Base-by-base conservation (phyloP, 2,113 vertebrate species). In the Solea senegalensis region DNA sequence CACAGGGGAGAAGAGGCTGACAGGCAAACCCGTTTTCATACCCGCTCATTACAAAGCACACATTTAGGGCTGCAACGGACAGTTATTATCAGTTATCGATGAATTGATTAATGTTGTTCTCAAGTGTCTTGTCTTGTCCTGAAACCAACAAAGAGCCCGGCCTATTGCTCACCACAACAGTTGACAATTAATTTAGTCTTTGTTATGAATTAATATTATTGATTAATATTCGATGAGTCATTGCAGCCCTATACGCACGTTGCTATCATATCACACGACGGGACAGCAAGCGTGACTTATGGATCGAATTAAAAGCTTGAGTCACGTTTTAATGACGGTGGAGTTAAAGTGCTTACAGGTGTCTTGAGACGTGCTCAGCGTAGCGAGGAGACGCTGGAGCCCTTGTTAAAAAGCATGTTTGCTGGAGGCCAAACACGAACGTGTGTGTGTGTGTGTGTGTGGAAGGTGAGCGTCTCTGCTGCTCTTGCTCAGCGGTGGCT, bases 1-100 rank as follows among this genome's bases (percentile, higher is more conserved):
- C 58, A 52, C 11, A 9, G 54, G 28, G 64, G 41, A 51, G 64
- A 77, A 51, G 59, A 67, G n/a, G 67, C 44, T 12, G 53, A 5
- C 15, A 26, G 53, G 34, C 34, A 34, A 34, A 34, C 34, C n/a
- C 15, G 21, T 44, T 3, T 28, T 63, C 11, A 48, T 21, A 50
- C 59, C 34, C 10, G 7, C 56, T 58, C n/a, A 2, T 63, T 49
- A 16, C 13, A 48, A 34, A 34, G 28, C 28, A 34, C 28, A 34
- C 28, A 34, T 34, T 34, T 34, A 34, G 28, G 28, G 28, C 28
- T 34, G 28, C 28, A 34, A 34, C 34, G 34, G 5, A 34, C 34
- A 34, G 0, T 34, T 34, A 34, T 34, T 34, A 21, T 21, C 21
- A 21, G 21, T 21, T 21, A 21, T 21, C 21, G 21, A 21, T 21